Conservation (phyloP, 2,888 invertebrate genomes). For the Bembecia ichneumoniformis region DNA sequence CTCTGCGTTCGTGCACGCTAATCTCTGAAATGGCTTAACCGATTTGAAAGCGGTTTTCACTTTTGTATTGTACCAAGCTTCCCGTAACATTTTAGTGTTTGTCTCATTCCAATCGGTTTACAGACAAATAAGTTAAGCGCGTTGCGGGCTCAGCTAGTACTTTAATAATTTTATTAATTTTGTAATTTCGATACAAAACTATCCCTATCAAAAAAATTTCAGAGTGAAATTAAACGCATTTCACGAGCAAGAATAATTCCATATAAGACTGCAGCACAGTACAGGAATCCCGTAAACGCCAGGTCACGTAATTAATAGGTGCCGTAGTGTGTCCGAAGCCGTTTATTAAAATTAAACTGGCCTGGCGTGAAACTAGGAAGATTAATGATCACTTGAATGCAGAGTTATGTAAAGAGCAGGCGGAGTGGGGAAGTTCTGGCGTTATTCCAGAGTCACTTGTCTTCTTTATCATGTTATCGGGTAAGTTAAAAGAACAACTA, state of each 20-base stretch:
- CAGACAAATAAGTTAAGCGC: too few species aligned
- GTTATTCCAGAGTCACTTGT: conserved; percentile 67
- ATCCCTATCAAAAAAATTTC: conserved; percentile 3
- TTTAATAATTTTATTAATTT: too few species aligned
- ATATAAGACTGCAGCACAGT: not conserved
- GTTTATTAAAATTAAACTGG: conserved; percentile 70
- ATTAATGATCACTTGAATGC: conserved; percentile 70
- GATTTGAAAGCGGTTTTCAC: too few species aligned
- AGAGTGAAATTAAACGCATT: too few species aligned
- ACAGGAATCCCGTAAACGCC: not conserved
- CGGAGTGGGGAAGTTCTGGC: conserved; percentile 65
- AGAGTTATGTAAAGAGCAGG: conserved; percentile 69
- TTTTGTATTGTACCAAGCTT: too few species aligned
- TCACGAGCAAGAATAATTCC: too few species aligned
- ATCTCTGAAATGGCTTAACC: too few species aligned
- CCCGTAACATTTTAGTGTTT: too few species aligned
- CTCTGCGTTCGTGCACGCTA: too few species aligned
- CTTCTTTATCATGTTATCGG: conserved; percentile 52
- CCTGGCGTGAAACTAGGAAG: conserved; percentile 65
- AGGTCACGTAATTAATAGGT: conserved; percentile 30
- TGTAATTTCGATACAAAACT: too few species aligned
- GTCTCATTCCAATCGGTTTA: too few species aligned
- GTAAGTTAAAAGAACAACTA: conserved; percentile 7
- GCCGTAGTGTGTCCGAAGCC: conserved; percentile 51
- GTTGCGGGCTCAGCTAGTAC: too few species aligned